These are phyloP conservation scores for Anodontia alba DNA, from an alignment of 2,888 invertebrate species.

Conservation along the genomic window DNA sequence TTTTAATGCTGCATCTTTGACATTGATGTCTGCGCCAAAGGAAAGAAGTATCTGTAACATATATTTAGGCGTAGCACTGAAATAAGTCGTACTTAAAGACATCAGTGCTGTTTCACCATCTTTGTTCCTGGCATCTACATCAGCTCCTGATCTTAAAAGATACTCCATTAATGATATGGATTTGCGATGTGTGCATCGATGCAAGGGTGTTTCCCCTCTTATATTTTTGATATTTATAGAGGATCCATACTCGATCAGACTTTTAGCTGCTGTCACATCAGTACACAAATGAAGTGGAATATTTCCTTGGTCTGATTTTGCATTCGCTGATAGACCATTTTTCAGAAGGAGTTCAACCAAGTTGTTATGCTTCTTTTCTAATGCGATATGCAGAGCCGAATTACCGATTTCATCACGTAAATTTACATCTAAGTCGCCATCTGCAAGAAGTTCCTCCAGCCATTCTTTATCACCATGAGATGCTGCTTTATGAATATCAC, in stretches of 20 bases:
- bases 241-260: not conserved
- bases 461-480: not conserved
- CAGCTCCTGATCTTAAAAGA: conserved; percentile 33
- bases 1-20: conserved; percentile 8
- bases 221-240: not conserved
- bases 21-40: conserved; percentile 17
- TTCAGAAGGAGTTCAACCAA: not conserved
- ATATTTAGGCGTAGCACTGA: not conserved
- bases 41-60: conserved; percentile 27
- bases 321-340: not conserved
- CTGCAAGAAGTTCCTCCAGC: not conserved
- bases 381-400: not conserved
- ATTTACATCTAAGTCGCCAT: not conserved
- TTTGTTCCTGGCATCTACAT: conserved; percentile 26
- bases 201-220: not conserved
- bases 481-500: not conserved
- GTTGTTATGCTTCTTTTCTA: not conserved
- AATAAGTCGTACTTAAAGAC: conserved; percentile 23
- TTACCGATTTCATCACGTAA: not conserved
- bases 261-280: not conserved
- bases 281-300: not conserved
- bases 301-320: not conserved
- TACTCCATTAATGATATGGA: not conserved
- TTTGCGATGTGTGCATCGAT: too few species aligned
- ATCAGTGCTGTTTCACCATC: conserved; percentile 36